Base-by-base conservation (phyloP, 2,113 vertebrate species). In the Ornithorhynchus anatinus region DNA sequence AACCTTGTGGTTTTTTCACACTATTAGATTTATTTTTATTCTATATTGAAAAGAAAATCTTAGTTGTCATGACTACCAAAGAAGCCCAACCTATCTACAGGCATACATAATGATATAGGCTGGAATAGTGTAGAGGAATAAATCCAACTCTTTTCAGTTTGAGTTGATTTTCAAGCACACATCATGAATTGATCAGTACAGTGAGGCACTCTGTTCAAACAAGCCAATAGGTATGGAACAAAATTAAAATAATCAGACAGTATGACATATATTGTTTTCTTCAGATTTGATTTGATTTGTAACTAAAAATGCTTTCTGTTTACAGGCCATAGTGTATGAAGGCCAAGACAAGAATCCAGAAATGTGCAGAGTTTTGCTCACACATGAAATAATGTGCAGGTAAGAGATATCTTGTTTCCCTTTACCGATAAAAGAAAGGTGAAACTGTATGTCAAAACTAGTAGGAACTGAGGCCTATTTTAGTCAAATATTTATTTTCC, bases 371-470 rank as follows among this genome's bases (percentile, higher is more conserved):
- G 97, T 98, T 65, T 91, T 98, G 77, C 92, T 98, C 91, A 98
- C 97, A 59, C 97, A 98, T 16, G 97, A 98, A 88, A 98, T 98
- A 91, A 98, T 98, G 97, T 98, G 97, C 96, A 98, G 97, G 97
- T 98, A 96, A 95, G 95, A 86, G 76, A 73, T 48, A 66, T 40
- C 22, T 60, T 9, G 25, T 59, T 81, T 51, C 66, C 69, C 70
- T 70, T 76, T 91, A 89, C 91, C 88, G 95, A 80, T 88, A 90
- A 92, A 87, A 84, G 89, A 87, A 94, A 94, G 94, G 94, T 93
- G 83, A 93, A 95, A 93, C 84, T 81, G 56, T 71, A 71, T 89
- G 69, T 89, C 78, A 91, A 88, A 93, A 93, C 87, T 92, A 91
- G 93, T 92, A 88, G 94, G 90, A 91, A 91, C 84, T 84, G 83